These are phyloP conservation scores for Acanthosepion lycidas DNA, from an alignment of 2,888 invertebrate genomes.

Conservation along the genomic window DNA sequence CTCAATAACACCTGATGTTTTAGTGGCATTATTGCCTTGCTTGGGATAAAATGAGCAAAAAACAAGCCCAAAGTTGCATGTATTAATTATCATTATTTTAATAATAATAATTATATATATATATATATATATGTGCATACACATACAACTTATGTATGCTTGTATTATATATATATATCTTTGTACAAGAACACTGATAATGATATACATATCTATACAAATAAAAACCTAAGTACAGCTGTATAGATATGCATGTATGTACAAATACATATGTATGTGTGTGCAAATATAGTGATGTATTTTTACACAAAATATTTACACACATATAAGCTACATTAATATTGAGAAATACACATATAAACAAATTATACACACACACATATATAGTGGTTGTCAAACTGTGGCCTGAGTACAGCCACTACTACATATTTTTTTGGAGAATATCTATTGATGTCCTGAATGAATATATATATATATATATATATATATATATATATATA, in stretches of 20 bases:
- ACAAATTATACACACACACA: background rate
- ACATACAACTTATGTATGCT: background rate
- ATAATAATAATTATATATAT: too few relatives aligned
- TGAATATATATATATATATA: too few relatives aligned
- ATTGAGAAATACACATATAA: background rate
- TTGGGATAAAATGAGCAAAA: too few relatives aligned
- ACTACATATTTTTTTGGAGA: too few relatives aligned
- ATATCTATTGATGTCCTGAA: too few relatives aligned
- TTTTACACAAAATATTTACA: background rate
- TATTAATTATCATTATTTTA: background rate
- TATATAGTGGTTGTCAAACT: background rate
- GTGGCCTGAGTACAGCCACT: too few relatives aligned
- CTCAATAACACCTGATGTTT: too few relatives aligned
- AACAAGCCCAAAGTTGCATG: background rate
- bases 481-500: too few relatives aligned
- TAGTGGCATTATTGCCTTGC: too few relatives aligned
- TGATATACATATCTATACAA: background rate
- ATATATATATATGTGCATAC: background rate
- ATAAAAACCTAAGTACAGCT: background rate
- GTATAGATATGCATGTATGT: background rate
- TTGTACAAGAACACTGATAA: background rate
- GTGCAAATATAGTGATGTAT: background rate
- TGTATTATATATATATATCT: background rate
- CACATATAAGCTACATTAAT: background rate
- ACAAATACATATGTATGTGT: background rate